Percentiles rank a stretch among this genome's conserved stretches.
phyloP scores from a whole-genome alignment of 2,113 vertebrate genomes.

The Scophthalmus maximus region DNA sequence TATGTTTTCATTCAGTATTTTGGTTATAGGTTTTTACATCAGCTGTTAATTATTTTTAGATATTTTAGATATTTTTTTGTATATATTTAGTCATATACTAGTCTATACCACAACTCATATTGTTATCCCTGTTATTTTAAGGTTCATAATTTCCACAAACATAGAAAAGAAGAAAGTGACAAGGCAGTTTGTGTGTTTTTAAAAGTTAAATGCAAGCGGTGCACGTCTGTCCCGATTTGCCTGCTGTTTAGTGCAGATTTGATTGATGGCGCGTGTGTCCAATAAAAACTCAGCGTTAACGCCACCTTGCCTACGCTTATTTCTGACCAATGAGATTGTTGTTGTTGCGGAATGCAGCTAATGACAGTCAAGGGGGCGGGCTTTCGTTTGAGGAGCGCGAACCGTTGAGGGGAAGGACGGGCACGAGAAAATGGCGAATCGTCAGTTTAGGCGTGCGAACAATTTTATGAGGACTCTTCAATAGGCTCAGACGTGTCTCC shows the following conservation, averaged over 20 bases:
- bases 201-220: conserved; percentile 58
- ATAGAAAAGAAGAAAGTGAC: background rate
- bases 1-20: too few relatives aligned
- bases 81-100: background rate
- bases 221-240: background rate
- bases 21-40: too few relatives aligned
- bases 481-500: accelerated
- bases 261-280: conserved; percentile 40
- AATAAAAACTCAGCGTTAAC: conserved; percentile 33
- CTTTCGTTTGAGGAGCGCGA: conserved; percentile 73
- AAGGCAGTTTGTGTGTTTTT: conserved; percentile 21
- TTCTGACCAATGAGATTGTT: conserved; percentile 54
- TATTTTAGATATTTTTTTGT: background rate
- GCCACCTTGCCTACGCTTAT: background rate
- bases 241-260: background rate
- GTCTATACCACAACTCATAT: too few relatives aligned
- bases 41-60: too few relatives aligned
- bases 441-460: background rate
- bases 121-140: too few relatives aligned
- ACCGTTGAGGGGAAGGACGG: conserved; percentile 78
- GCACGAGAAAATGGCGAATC: conserved; percentile 79
- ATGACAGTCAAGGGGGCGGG: conserved; percentile 60
- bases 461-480: background rate
- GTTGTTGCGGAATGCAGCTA: conserved; percentile 35
- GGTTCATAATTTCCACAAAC: background rate